phyloP scores from a whole-genome alignment of 2,888 invertebrate species.

The Xestoiulus laeticollis region DNA sequence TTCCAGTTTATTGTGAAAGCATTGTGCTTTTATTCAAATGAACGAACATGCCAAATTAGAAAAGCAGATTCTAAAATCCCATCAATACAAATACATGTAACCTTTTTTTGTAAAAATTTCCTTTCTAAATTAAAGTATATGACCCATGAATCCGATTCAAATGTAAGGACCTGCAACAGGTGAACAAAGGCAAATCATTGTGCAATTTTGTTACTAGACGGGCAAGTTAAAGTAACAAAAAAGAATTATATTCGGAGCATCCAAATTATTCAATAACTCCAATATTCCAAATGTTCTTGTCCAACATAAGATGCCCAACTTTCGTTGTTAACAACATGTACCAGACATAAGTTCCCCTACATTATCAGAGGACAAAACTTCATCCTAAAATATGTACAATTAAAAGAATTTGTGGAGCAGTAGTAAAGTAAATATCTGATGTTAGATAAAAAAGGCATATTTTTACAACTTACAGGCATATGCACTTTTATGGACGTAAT shows the following conservation, averaged over 20 bases:
- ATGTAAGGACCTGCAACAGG: background rate
- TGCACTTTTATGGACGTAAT: background rate
- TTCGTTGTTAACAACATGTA: background rate
- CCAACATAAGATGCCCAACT: background rate
- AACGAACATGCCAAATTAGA: constrained; percentile 15
- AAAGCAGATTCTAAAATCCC: background rate
- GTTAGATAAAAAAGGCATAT: too few species aligned
- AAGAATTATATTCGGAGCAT: background rate
- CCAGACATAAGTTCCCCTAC: background rate
- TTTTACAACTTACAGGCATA: background rate
- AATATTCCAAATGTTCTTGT: background rate
- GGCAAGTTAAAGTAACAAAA: background rate
- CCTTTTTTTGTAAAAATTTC: background rate
- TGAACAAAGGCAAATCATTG: background rate
- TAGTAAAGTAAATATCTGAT: too few species aligned
- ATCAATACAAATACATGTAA: background rate
- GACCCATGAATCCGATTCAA: background rate
- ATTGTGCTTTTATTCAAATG: background rate
- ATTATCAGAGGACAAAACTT: background rate
- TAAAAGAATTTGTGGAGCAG: too few species aligned
- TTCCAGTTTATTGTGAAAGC: background rate
- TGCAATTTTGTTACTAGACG: background rate
- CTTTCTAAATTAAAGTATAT: background rate
- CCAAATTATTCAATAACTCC: background rate
- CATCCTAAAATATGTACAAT: background rate